These are phyloP conservation scores for Xylocopa sonorina DNA, from an alignment of 1,140 invertebrate genomes.

Conservation along the genomic window DNA sequence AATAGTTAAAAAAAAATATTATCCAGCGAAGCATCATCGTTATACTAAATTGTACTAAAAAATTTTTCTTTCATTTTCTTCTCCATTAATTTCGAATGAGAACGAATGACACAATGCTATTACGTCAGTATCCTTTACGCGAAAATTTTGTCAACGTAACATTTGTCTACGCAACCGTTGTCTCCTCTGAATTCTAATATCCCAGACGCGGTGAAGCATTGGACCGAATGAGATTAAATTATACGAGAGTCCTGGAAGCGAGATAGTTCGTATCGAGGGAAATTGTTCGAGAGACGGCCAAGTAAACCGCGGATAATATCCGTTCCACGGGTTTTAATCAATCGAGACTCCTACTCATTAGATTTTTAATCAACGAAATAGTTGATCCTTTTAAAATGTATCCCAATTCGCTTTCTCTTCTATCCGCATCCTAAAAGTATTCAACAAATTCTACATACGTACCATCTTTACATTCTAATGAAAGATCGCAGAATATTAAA, in stretches of 20 bases:
- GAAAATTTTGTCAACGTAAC: no score
- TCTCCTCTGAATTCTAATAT: constrained; percentile 9
- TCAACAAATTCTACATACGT: no score
- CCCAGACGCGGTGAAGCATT: background rate
- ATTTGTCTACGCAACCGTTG: background rate
- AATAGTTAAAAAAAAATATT: no score
- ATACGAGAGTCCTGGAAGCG: background rate
- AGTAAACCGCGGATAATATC: constrained; percentile 5
- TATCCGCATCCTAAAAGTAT: no score
- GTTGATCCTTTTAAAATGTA: no score
- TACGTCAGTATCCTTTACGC: background rate
- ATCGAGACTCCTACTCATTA: background rate
- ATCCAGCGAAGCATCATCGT: no score
- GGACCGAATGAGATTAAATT: background rate
- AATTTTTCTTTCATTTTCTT: no score
- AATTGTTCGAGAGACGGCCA: constrained; percentile 10
- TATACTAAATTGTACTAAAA: no score
- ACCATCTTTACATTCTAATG: no score
- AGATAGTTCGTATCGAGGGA: background rate
- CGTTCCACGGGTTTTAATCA: background rate
- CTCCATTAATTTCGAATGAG: no score
- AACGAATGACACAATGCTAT: background rate
- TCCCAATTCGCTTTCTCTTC: no score
- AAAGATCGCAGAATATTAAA: no score
- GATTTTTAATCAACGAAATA: background rate